Base-by-base conservation (phyloP, 2,888 invertebrate genomes). In the Panopea generosa region DNA sequence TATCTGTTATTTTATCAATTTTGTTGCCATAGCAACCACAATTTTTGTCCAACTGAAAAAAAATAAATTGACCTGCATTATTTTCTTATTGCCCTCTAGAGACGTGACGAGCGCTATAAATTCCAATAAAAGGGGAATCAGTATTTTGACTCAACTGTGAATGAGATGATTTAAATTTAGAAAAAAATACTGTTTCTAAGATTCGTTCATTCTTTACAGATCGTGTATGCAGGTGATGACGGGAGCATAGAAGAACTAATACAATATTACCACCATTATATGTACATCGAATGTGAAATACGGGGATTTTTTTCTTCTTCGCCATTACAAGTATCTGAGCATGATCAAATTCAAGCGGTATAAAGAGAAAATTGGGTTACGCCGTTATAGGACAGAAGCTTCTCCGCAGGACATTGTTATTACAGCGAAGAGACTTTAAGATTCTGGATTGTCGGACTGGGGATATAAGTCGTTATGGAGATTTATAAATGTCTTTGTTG, bases 391-490 rank as follows among this genome's bases (percentile, higher is more conserved):
- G 20, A 16, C 20, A 7, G 38, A 40, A 57, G 40, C n/a, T n/a
- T n/a, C n/a, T n/a, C n/a, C n/a, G n/a, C n/a, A n/a, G n/a, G n/a
- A 40, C 11, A 40, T 57, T 16, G 18, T 20, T 2, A 7, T 2
- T 20, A 22, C 38, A 7, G 22, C 40, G 14, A 40, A 57, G 18
- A 6, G 33, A 7, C 40, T 40, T 40, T 40, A 2, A 14, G 20
- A 22, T 2, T 14, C 2, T 20, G 57, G 4, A 38, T n/a, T 22
- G 9, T 16, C 33, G n/a, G 40, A 57, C 40, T 57, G 38, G 16
- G 62, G 70, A 26, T 62, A 70, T 20, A 62, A 45, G 40, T 55
- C 47, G 2, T n/a, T 70, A 43, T 70, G 63, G 62, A 14, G 45
- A 11, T 24, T 49, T 43, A 14, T 70, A 2, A 70, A 62, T 49